phyloP scores from a whole-genome alignment of 2,113 vertebrate genomes.

The Burhinus oedicnemus region DNA sequence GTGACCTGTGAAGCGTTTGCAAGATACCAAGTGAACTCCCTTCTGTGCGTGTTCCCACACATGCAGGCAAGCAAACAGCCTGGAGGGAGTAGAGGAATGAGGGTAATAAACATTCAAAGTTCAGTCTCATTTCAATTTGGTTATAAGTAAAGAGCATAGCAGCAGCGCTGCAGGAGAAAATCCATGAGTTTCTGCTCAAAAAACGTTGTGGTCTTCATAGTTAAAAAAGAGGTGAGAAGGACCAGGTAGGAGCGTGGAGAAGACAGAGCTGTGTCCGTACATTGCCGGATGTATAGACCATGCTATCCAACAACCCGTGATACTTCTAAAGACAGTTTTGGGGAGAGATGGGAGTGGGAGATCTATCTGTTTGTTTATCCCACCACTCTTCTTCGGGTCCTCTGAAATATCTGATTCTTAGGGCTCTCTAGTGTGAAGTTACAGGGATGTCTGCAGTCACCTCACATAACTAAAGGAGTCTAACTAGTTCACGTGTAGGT shows the following conservation, averaged over 20 bases:
- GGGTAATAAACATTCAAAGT: neutral
- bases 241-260: neutral
- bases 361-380: neutral
- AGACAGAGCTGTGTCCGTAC: neutral
- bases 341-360: neutral
- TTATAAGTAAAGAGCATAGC: neutral
- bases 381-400: neutral
- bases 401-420: neutral
- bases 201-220: neutral
- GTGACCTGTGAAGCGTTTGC: neutral
- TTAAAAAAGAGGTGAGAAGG: neutral
- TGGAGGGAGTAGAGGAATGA: neutral
- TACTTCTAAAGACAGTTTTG: neutral
- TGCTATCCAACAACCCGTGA: neutral
- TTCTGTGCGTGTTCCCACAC: neutral
- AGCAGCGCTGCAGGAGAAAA: neutral
- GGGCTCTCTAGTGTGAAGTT: neutral
- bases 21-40: neutral
- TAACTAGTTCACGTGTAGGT: neutral
- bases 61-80: neutral
- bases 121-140: neutral
- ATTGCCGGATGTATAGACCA: neutral
- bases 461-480: neutral
- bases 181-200: neutral
- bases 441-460: neutral